Evolutionary conservation across 2,888 invertebrate genomes (phyloP).

Genomic region (Gymnocheta viridis): DNA sequence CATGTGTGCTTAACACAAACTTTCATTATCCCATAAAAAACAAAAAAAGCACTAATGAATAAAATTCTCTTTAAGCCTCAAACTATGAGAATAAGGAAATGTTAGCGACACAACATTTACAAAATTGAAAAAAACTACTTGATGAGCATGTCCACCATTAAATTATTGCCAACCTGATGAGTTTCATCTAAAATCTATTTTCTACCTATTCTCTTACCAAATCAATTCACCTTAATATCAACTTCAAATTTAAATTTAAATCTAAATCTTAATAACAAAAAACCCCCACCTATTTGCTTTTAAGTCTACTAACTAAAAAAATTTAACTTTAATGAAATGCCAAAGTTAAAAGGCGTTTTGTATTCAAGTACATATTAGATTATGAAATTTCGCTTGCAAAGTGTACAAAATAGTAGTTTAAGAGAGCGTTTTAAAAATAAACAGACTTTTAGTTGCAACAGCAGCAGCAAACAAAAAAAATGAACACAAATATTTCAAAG

Average conservation of each 20-base stretch:
- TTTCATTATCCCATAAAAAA: conserved; percentile 13
- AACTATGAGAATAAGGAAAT: conserved; percentile 1
- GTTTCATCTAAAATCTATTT: neutral
- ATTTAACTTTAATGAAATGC: conserved; percentile 62
- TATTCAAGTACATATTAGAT: conserved; percentile 28
- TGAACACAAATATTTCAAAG: conserved; percentile 16
- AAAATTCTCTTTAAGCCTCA: neutral
- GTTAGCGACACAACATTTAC: too few species aligned
- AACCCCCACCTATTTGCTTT: neutral
- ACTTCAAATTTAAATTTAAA: neutral
- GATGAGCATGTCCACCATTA: too few species aligned
- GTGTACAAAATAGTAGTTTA: conserved; percentile 3
- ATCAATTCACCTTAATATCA: neutral
- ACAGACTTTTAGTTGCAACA: conserved; percentile 14
- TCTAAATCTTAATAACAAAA: neutral
- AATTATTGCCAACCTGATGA: too few species aligned
- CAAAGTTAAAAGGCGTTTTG: conserved; percentile 69
- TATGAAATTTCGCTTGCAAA: conserved; percentile 49
- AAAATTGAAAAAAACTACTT: too few species aligned
- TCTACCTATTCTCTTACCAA: neutral
- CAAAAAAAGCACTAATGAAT: neutral
- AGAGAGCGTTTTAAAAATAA: conserved; percentile 32
- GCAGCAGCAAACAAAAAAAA: conserved; percentile 19
- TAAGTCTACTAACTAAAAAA: neutral
- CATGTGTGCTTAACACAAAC: conserved; percentile 56